Evolutionary conservation across 2,888 invertebrate species (phyloP).

Genomic region (Drosophila paracracens): DNA sequence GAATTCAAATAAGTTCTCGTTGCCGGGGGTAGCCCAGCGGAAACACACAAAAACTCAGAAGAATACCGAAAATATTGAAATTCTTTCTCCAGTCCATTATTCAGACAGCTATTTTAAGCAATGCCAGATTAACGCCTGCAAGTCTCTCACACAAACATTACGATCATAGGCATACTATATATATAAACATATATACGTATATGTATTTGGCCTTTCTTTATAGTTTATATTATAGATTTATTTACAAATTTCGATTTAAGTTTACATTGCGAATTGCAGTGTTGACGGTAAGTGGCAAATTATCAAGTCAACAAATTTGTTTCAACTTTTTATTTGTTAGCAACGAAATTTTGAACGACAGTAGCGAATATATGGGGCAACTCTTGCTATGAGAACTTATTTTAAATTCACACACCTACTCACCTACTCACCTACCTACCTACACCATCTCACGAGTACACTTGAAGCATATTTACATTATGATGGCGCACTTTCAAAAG

Average conservation of each 20-base stretch:
- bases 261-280: conserved; percentile 78
- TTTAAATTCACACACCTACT: conserved; percentile 32
- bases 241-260: conserved; percentile 52
- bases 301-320: conserved; percentile 26
- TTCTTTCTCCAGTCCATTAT: conserved; percentile 60
- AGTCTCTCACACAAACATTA: conserved; percentile 23
- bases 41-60: conserved; percentile 4
- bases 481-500: conserved; percentile 30
- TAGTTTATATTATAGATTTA: conserved; percentile 38
- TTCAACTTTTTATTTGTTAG: conserved; percentile 9
- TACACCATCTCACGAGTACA: conserved; percentile 39
- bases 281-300: conserved; percentile 77
- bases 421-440: conserved; percentile 1
- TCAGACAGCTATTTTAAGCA: conserved; percentile 55
- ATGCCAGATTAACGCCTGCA: conserved; percentile 35
- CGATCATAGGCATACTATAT: conserved; percentile 1
- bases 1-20: conserved; percentile 72
- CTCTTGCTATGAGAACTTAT: conserved; percentile 75
- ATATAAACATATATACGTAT: conserved; percentile 7
- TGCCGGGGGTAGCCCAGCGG: conserved; percentile 62
- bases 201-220: conserved; percentile 1
- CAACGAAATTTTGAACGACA: conserved; percentile 6
- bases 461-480: conserved; percentile 31
- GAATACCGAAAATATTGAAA: conserved; percentile 36
- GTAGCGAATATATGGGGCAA: conserved; percentile 51